Base-by-base conservation (phyloP, 2,113 vertebrate genomes). In the Odontophorus gujanensis region DNA sequence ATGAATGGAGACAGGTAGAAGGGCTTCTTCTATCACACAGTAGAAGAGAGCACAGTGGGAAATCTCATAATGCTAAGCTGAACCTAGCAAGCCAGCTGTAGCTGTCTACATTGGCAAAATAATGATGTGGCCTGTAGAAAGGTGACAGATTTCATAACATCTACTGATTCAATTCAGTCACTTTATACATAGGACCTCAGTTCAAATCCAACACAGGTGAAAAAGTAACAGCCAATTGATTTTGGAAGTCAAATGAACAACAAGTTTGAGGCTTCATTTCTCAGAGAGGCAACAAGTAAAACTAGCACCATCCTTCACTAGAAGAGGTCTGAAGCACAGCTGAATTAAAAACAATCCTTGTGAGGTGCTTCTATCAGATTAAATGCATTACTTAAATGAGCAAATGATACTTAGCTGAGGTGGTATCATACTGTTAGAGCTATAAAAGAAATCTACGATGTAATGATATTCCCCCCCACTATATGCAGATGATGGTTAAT, bases 171-270 rank as follows among this genome's bases (percentile, higher is more conserved):
- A 6, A 16, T 1, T 75, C 11, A 71, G 28, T 68, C 22, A 40
- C 9, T 36, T 82, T 47, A 36, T 12, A 85, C 17, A 43, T 36
- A 40, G 10, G 43, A 38, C 20, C n/a, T 19, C 5, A 3, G 38
- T 76, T 62, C 67, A 87, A 85, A 66, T 28, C 51, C 48, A 50
- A 38, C 26, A 50, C 32, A 89, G 57, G 45, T 1, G 3, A 58
- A 25, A 67, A 67, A 43, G 16, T 6, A 28, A 34, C 8, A 15
- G 43, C 7, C 18, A 71, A 42, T 17, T 51, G 61, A 25, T 34
- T 59, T 55, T 63, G 38, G 34, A 66, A 38, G 22, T 28, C n/a
- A 58, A 25, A 13, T 0, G 0, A 66, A 7, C 7, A 5, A 85
- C 76, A 32, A 30, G 14, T 42, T 24, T 74, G 66, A 89, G 36